Percentiles rank a stretch among this genome's conserved stretches.
Evolutionary conservation across 1,140 invertebrate genomes (phyloP).

Genomic region (Zaprionus inermis): DNA sequence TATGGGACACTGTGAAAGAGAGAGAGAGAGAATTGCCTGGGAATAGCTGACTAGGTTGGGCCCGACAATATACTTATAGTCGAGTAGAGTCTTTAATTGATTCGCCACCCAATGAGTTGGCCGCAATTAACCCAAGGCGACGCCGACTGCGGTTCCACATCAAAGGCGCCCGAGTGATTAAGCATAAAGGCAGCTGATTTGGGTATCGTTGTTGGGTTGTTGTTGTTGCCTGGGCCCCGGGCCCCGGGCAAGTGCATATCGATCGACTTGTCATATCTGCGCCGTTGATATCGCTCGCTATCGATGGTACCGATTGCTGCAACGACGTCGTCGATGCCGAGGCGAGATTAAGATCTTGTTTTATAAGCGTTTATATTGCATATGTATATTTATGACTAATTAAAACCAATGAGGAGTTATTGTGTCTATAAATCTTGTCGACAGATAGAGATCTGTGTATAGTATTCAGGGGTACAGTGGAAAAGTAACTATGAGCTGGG

Average conservation of each 20-base stretch:
- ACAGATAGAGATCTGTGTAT: not conserved
- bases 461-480: slow-evolving; percentile 20
- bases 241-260: slow-evolving; percentile 36
- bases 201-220: slow-evolving; percentile 48
- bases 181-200: slow-evolving; percentile 73
- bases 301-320: slow-evolving; percentile 44
- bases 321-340: slow-evolving; percentile 44
- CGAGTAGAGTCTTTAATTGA: slow-evolving; percentile 66
- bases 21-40: not conserved
- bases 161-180: slow-evolving; percentile 69
- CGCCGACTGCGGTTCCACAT: slow-evolving; percentile 52
- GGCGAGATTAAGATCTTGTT: slow-evolving; percentile 66
- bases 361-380: slow-evolving; percentile 45
- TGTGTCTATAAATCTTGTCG: slow-evolving; percentile 64
- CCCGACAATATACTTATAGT: slow-evolving; percentile 28
- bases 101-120: slow-evolving; percentile 79
- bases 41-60: slow-evolving; percentile 32
- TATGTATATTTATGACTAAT: slow-evolving; percentile 62
- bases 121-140: slow-evolving; percentile 72
- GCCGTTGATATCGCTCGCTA: slow-evolving; percentile 37
- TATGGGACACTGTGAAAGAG: slow-evolving; percentile 1
- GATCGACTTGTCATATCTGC: slow-evolving; percentile 50
- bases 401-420: slow-evolving; percentile 74
- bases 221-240: slow-evolving; percentile 16
- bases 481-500: not conserved